Evolutionary conservation across 1,140 invertebrate species (phyloP), one percentile per base, ranked within the genome.

Genomic region (Drosophila triauraria): DNA sequence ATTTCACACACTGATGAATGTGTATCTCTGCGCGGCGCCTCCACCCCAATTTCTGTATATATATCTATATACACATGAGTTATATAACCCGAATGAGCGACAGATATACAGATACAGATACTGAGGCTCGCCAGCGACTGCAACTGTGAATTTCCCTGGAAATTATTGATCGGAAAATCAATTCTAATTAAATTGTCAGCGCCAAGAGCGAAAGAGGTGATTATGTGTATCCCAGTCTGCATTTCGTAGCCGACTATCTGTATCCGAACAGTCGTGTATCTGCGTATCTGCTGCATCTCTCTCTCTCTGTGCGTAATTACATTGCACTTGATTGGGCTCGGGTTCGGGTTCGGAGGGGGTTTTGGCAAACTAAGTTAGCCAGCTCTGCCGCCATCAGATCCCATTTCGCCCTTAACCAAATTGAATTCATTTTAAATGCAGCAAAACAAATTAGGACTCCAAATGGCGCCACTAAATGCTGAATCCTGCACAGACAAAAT

Each of bases 121-220:
- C 9, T n/a, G 50, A 42, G 53, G 13, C 13, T 42, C 57, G 48
- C 51, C 48, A 58, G 56, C 43, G 54, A 79, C 25, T 79, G 76
- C 68, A 77, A 60, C 53, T 91, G 80, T 83, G 82, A 74, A 83
- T 81, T 91, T 86, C 80, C 80, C 82, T 91, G 82, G 87, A 86
- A 91, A 91, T 78, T 91, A 91, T 91, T 82, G 87, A 91, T 83
- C 87, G 70, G 70, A 91, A 91, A 91, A 91, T 91, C 87, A 91
- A 91, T 91, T 91, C 82, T 91, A 91, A 91, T 91, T 91, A 91
- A 91, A 91, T 91, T 91, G 82, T 83, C 82, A 80, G 80, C 80
- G 75, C 48, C 59, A 81, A 30, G 27, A 30, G 53, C 53, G 30
- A 72, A 69, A 68, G 79, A 85, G 78, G 78, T 82, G 75, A 86